Conservation (phyloP, 2,113 vertebrate genomes). For the Epinephelus fuscoguttatus region DNA sequence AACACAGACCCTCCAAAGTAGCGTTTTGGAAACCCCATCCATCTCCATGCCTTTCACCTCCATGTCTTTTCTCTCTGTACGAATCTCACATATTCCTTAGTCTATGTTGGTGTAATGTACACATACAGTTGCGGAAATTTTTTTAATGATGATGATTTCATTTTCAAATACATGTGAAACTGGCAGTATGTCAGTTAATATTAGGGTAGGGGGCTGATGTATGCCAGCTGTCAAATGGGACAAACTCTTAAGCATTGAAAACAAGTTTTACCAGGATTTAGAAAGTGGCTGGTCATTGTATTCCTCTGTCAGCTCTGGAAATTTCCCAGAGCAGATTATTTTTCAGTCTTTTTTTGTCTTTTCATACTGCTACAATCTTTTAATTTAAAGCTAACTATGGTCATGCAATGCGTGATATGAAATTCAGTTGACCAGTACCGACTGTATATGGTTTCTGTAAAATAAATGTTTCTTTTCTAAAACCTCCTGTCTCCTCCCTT, state of each 20-base stretch:
- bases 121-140: neutral
- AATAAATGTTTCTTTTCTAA: slow-evolving; percentile 75
- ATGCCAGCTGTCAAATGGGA: neutral
- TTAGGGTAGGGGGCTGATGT: too few relatives aligned
- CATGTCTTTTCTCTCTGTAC: slow-evolving; percentile 17
- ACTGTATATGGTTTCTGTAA: slow-evolving; percentile 49
- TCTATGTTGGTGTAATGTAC: neutral
- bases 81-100: neutral
- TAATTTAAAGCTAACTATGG: slow-evolving; percentile 27
- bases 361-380: neutral
- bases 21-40: neutral
- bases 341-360: neutral
- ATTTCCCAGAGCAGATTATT: neutral
- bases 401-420: neutral
- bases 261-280: neutral
- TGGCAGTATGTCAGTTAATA: neutral
- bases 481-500: neutral
- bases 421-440: neutral
- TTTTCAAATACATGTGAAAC: neutral
- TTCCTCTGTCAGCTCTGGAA: neutral
- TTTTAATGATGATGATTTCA: neutral
- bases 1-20: slow-evolving; percentile 98
- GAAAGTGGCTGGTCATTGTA: neutral
- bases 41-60: neutral
- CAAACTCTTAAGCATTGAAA: neutral